Base-by-base conservation (phyloP, 2,888 invertebrate species). In the Phymatocera aterrima region DNA sequence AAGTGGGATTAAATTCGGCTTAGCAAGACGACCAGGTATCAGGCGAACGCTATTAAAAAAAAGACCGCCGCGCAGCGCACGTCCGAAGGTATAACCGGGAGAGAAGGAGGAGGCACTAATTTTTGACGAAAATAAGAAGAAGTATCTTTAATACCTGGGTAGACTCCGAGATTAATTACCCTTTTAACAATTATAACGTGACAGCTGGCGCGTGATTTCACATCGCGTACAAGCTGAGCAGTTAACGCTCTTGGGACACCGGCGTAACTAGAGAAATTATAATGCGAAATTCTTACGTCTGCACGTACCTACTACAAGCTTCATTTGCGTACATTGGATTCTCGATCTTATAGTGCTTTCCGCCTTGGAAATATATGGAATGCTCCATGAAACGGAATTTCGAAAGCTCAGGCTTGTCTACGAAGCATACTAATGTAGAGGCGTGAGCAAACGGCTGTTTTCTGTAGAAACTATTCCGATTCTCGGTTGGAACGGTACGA, bases 401-500 rank as follows among this genome's bases (percentile, higher is more conserved):
- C 10, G 8, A 37, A 37, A 64, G 34, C 8, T 64, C 28, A 28
- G 28, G 28, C 28, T 57, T 15, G 10, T 57, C 12, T 15, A 57
- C 24, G 28, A 28, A 57, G 57, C 12, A 28, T 57, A 28, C 57
- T 5, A 18, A 34, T 37, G 37, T 64, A 64, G 64, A 65, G 64
- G 64, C 64, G 64, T 24, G 64, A 65, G 6, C 21, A 40, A 40
- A 6, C 40, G 40, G 68, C 43, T 68, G 46, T 72, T 72, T 34
- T 34, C 34, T 18, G 28, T 24, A 24, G 31, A 24, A 72, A 51
- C 34, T 68, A 68, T 68, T 46, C 43, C 68, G 68, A 68, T 24
- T 46, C 15, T 12, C 10, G 34, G 18, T 24, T 21, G 21, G 60
- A 81, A 82, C 81, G 83, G 84, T 84, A 84, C 84, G 88, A 85